Conservation (phyloP, 2,888 invertebrate species). For the Hymenopus coronatus region DNA sequence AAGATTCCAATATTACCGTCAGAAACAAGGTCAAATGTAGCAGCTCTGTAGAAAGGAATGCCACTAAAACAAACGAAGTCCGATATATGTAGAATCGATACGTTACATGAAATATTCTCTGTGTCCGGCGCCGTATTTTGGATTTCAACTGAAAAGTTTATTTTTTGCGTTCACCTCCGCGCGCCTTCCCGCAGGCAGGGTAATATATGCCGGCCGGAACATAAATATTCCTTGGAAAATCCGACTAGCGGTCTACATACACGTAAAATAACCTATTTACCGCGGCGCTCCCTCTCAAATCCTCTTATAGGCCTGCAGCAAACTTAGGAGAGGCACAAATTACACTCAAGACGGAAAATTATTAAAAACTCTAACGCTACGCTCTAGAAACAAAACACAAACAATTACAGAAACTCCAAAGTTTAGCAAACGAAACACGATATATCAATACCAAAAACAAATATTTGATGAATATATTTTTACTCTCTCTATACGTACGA, state of each 20-base stretch:
- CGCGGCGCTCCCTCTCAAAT: neutral
- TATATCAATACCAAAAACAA: no score
- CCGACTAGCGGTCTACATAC: neutral
- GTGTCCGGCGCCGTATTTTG: neutral
- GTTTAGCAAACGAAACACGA: no score
- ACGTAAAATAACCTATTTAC: neutral
- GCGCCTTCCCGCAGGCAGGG: no score
- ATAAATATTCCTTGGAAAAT: neutral
- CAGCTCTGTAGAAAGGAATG: no score
- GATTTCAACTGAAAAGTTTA: neutral
- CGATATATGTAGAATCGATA: neutral
- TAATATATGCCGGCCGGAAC: neutral
- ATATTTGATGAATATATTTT: no score
- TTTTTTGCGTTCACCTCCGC: neutral
- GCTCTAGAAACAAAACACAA: no score
- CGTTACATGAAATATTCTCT: neutral
- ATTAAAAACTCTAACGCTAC: neutral
- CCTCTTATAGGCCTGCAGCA: neutral
- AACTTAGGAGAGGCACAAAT: neutral
- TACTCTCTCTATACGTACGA: no score
- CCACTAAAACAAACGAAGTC: no score
- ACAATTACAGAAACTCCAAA: no score
- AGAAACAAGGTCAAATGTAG: no score
- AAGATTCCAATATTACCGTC: no score
- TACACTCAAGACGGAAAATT: neutral